Base-by-base conservation (phyloP, 1,140 invertebrate genomes). In the Pemphigus obesinymphae region DNA sequence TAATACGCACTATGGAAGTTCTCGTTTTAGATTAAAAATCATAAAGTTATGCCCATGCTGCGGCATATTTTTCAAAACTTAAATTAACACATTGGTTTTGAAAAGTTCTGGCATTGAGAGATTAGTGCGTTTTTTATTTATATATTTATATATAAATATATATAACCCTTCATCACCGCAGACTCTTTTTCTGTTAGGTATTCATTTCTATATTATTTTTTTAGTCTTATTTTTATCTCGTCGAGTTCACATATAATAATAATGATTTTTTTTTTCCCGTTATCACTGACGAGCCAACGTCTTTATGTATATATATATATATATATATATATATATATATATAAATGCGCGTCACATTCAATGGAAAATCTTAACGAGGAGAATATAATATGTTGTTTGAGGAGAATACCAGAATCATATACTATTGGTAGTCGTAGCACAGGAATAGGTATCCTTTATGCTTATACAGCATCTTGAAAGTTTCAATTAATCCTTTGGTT, bases 401-500 rank as follows among this genome's bases (percentile, higher is more conserved):
- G 20, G 7, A 43, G 31, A 45, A 37, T 23, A 70, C 68, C n/a
- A 70, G 45, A 70, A 13, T 70, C 23, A 45, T 40, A 34, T 70
- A 43, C 37, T 48, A 45, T 8, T 45, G 11, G 10, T 20, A n/a
- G 15, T 63, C 20, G 70, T 45, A 45, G 10, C 13, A 11, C 13
- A 45, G 10, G 10, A 72, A 68, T 50, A 48, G 29, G 48, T 50
- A 20, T 78, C 20, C 53, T 76, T 76, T 66, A 26, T 63, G 61
- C 40, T n/a, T n/a, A 13, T n/a, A 31, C 31, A 45, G 48, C 48
- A 73, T 73, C 63, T 70, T 73, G 70, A 82, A 66, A 82, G 82
- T 70, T 73, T 61, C 66, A 82, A 80, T 73, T 84, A 84, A 29
- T 83, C 83, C 70, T 70, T 63, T 4, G 82, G 82, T 6, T 72